Evolutionary conservation across 1,140 invertebrate species (phyloP).

Genomic region (Ctenoplectra terminalis): DNA sequence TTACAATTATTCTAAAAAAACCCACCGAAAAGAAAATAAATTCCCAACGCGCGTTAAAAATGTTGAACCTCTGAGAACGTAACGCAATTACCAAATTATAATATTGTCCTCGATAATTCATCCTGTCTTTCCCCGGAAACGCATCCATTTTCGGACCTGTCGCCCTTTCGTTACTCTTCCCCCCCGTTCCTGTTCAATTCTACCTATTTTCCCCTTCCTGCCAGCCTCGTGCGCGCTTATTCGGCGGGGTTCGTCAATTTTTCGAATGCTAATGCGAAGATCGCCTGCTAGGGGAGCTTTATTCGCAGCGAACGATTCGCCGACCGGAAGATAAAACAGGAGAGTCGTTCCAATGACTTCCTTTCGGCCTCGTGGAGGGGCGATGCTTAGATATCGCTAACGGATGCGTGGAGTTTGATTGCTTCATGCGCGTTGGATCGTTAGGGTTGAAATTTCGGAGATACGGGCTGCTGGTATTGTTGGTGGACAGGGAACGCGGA

Average conservation of each 20-base stretch:
- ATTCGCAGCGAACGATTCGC: neutral
- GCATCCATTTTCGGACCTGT: slow-evolving; percentile 10
- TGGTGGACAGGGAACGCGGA: neutral
- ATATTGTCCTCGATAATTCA: slow-evolving; percentile 27
- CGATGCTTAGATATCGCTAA: slow-evolving; percentile 15
- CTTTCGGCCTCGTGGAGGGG: neutral
- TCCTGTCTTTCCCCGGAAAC: neutral
- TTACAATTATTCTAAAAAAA: too few relatives aligned
- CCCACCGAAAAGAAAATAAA: too few relatives aligned
- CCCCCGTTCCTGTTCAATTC: neutral
- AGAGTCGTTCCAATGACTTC: slow-evolving; percentile 1
- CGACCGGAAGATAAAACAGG: neutral
- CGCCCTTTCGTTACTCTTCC: neutral
- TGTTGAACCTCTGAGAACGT: too few relatives aligned
- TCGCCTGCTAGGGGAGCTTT: slow-evolving; percentile 19
- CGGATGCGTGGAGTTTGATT: slow-evolving; percentile 19
- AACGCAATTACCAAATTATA: too few relatives aligned
- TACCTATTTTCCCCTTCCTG: neutral
- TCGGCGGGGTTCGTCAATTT: slow-evolving; percentile 20
- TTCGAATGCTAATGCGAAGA: slow-evolving; percentile 41
- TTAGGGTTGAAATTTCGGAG: slow-evolving; percentile 29
- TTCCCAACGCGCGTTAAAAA: too few relatives aligned
- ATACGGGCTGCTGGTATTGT: neutral
- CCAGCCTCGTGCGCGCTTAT: neutral
- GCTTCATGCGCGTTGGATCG: neutral